Evolutionary conservation across 2,797 vertebrate species (phyloP).

Genomic region (Eulemur rubriventer): DNA sequence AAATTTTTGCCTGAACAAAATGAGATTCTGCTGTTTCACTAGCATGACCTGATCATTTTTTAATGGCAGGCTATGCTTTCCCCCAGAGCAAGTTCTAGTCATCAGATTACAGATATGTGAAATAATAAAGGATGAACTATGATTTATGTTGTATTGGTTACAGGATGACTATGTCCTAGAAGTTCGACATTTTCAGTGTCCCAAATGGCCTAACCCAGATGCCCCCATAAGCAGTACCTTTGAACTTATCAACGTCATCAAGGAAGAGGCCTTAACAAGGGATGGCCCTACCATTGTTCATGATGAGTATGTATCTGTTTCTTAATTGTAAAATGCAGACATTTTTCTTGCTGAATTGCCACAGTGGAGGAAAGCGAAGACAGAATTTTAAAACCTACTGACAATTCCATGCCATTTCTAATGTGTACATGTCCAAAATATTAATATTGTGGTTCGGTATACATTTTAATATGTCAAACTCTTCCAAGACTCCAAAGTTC

Average conservation of each 20-base stretch:
- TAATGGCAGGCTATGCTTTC: neutral
- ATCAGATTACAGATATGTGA: neutral
- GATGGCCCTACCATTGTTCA: conserved; percentile 99
- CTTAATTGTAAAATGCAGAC: neutral
- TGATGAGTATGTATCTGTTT: conserved; percentile 93
- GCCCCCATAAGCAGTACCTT: conserved; percentile 98
- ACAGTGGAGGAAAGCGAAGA: neutral
- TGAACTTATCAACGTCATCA: conserved; percentile 99
- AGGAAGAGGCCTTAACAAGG: conserved; percentile 98
- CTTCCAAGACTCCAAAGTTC: neutral
- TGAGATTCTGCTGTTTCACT: neutral
- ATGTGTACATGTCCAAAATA: neutral
- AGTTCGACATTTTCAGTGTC: conserved; percentile 99
- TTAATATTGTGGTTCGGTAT: neutral
- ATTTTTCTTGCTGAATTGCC: neutral
- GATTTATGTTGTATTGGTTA: conserved; percentile 38
- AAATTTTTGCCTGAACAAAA: neutral
- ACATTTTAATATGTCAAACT: neutral
- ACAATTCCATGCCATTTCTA: neutral
- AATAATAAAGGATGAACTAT: neutral
- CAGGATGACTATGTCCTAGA: conserved; percentile 99
- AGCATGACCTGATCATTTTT: neutral
- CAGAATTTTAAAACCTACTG: neutral
- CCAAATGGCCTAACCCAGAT: conserved; percentile 98
- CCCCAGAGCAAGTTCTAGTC: neutral